Conservation (phyloP, 1,140 invertebrate species). For the Penaeus indicus region DNA sequence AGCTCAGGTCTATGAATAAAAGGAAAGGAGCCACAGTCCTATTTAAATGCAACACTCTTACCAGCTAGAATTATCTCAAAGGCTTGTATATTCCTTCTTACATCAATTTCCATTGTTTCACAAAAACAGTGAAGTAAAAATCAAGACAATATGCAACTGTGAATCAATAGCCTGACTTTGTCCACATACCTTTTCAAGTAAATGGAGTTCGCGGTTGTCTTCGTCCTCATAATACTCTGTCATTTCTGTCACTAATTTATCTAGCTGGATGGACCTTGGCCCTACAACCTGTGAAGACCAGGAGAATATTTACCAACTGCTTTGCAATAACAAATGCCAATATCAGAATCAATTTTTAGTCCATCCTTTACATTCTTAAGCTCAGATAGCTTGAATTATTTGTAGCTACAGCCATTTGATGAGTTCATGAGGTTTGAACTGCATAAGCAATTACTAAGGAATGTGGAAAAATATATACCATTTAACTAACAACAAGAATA, state of each 20-base stretch:
- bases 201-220: slow-evolving; percentile 53
- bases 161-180: too few relatives aligned
- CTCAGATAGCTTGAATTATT: too few relatives aligned
- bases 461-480: not conserved
- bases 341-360: too few relatives aligned
- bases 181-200: slow-evolving; percentile 41
- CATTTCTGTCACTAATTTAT: slow-evolving; percentile 83
- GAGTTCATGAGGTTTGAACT: not conserved
- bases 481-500: not conserved
- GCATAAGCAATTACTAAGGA: not conserved
- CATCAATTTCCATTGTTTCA: too few relatives aligned
- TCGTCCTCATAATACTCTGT: slow-evolving; percentile 78
- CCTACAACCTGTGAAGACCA: slow-evolving; percentile 71
- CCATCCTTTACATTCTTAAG: too few relatives aligned
- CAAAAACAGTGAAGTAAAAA: too few relatives aligned
- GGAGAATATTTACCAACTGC: too few relatives aligned
- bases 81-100: too few relatives aligned
- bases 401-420: not conserved
- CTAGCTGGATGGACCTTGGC: slow-evolving; percentile 78
- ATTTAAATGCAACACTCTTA: too few relatives aligned
- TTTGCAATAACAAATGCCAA: too few relatives aligned
- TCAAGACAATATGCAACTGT: too few relatives aligned
- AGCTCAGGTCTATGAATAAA: not conserved
- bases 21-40: not conserved
- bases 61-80: too few relatives aligned